Evolutionary conservation across 2,113 vertebrate species (phyloP).

Genomic region (Muntiacus reevesi): DNA sequence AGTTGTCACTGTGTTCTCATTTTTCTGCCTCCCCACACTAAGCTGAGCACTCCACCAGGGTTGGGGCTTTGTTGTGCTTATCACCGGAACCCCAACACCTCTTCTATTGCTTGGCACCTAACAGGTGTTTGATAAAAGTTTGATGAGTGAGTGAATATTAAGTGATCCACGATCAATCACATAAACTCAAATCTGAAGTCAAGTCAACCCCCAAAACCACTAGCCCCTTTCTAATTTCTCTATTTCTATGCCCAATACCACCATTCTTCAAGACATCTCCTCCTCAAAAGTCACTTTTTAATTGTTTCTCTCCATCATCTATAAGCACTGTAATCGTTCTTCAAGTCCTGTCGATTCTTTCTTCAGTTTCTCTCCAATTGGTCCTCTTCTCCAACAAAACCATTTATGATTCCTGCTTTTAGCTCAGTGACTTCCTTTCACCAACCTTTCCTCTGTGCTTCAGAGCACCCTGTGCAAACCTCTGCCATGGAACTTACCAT

Average conservation of each 20-base stretch:
- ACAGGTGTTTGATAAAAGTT: conserved; percentile 1
- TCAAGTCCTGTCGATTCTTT: neutral
- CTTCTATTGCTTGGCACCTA: neutral
- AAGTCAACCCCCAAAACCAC: conserved; percentile 3
- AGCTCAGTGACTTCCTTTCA: neutral
- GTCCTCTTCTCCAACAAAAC: neutral
- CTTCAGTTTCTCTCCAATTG: neutral
- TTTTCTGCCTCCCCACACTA: neutral
- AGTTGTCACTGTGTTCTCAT: neutral
- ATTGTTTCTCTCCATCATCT: neutral
- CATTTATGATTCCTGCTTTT: neutral
- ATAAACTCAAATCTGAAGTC: conserved; percentile 3
- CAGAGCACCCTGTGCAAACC: neutral
- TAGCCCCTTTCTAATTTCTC: neutral
- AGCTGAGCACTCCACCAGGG: neutral
- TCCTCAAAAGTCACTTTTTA: neutral
- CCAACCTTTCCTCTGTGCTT: neutral
- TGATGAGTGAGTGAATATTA: neutral
- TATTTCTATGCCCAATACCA: neutral
- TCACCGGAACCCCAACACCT: neutral
- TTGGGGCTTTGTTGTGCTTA: neutral
- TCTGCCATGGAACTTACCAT: neutral
- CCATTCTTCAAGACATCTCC: neutral
- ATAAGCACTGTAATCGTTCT: neutral
- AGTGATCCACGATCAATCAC: neutral